phyloP scores from a whole-genome alignment of 2,797 vertebrate genomes.

The Rachycentron canadum region DNA sequence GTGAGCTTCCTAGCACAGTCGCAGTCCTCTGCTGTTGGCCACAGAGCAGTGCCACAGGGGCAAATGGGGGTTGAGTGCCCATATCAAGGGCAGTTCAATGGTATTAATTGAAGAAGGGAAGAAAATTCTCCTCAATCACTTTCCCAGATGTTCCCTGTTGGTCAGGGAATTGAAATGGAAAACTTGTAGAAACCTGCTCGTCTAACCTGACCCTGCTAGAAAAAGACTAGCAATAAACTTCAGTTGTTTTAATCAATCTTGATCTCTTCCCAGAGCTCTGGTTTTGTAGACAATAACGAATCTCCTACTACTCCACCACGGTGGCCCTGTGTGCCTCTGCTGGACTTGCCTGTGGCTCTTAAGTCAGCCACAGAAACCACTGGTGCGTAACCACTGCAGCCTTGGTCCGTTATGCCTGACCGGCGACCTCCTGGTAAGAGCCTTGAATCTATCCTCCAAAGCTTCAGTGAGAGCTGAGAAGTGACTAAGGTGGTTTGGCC shows the following conservation, averaged over 20 bases:
- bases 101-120: constrained; percentile 24
- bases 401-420: constrained; percentile 27
- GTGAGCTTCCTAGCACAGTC: constrained; percentile 38
- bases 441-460: constrained; percentile 20
- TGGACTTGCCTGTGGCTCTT: constrained; percentile 33
- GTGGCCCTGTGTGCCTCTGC: not conserved
- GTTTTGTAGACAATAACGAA: not conserved
- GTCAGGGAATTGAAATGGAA: constrained; percentile 33
- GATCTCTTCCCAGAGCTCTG: constrained; percentile 2
- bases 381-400: constrained; percentile 23
- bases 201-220: not conserved
- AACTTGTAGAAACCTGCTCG: constrained; percentile 8
- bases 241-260: constrained; percentile 1
- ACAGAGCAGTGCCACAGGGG: constrained; percentile 40
- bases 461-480: constrained; percentile 20
- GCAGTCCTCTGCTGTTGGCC: constrained; percentile 36
- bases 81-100: constrained; percentile 50
- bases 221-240: not conserved
- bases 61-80: constrained; percentile 62
- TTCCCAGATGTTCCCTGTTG: constrained; percentile 28
- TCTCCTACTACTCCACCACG: not conserved
- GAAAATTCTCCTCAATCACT: constrained; percentile 37
- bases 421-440: constrained; percentile 32
- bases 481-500: constrained; percentile 32
- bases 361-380: constrained; percentile 30